phyloP scores from a whole-genome alignment of 2,888 invertebrate genomes.

The Eupithecia vulgata region DNA sequence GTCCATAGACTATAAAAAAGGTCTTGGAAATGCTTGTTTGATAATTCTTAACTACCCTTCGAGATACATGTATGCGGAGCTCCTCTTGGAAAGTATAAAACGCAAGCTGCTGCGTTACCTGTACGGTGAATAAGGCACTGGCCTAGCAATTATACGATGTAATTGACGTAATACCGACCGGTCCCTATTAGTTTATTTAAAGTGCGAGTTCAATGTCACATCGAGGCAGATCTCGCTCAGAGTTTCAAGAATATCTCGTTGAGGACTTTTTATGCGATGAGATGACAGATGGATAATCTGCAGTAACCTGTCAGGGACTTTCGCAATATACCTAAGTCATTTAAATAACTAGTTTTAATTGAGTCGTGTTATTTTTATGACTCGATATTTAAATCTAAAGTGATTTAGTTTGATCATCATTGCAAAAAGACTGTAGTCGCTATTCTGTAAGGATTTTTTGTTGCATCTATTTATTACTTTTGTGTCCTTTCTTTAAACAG shows the following conservation, averaged over 20 bases:
- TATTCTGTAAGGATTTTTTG: not conserved
- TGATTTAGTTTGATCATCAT: not conserved
- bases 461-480: not conserved
- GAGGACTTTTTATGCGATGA: slow-evolving; percentile 16
- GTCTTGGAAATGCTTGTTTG: not conserved
- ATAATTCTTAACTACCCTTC: not conserved
- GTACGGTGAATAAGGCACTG: slow-evolving; percentile 16
- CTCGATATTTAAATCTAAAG: not conserved
- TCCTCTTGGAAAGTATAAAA: not conserved
- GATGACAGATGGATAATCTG: slow-evolving; percentile 21
- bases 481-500: not conserved
- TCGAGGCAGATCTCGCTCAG: slow-evolving; percentile 30
- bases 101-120: not conserved
- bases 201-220: slow-evolving; percentile 48
- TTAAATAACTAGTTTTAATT: slow-evolving; percentile 6
- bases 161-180: slow-evolving; percentile 73
- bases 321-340: not conserved
- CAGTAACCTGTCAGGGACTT: slow-evolving; percentile 9
- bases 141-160: slow-evolving; percentile 63
- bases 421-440: not conserved
- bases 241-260: slow-evolving; percentile 23
- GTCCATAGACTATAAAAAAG: too few species aligned
- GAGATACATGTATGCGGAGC: not conserved
- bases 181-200: slow-evolving; percentile 50
- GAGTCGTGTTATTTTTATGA: not conserved